A percentile compares a stretch with the other conserved stretches of the same genome.
Conservation (phyloP, 2,888 invertebrate genomes). For the Anagyrus pseudococci region DNA sequence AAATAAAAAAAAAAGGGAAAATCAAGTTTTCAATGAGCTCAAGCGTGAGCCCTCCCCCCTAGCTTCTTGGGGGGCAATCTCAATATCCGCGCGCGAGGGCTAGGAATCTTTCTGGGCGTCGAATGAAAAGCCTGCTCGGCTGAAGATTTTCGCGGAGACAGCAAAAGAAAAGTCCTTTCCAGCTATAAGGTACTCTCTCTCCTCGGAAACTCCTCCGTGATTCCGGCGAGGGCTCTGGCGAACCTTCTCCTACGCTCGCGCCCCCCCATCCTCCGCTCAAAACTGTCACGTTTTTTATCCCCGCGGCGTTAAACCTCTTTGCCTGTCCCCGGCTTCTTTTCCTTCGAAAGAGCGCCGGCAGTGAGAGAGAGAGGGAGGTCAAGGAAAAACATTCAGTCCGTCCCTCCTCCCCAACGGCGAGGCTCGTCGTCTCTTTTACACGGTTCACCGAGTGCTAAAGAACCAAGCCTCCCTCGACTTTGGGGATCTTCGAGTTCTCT, state of each 20-base stretch:
- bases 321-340: background rate
- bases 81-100: background rate
- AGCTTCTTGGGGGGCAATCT: background rate
- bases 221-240: background rate
- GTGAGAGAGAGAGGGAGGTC: background rate
- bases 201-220: background rate
- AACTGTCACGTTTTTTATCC: slow-evolving; percentile 16
- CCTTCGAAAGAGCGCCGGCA: background rate
- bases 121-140: slow-evolving; percentile 3
- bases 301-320: slow-evolving; percentile 1
- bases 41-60: background rate
- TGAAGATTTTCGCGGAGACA: slow-evolving; percentile 29
- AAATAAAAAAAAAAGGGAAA: too few relatives aligned
- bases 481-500: background rate
- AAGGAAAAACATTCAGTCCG: slow-evolving; percentile 13
- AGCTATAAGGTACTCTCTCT: too few relatives aligned
- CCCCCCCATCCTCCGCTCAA: too few relatives aligned
- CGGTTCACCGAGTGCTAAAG: slow-evolving; percentile 24
- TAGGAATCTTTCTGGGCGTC: too few relatives aligned
- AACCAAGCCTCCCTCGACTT: slow-evolving; percentile 1
- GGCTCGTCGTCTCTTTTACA: slow-evolving; percentile 29
- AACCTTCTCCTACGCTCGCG: background rate
- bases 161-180: slow-evolving; percentile 21
- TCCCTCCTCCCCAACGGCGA: background rate
- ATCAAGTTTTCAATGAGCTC: slow-evolving; percentile 32